Base-by-base conservation (phyloP, 2,113 vertebrate genomes). In the Trichomycterus rosablanca region DNA sequence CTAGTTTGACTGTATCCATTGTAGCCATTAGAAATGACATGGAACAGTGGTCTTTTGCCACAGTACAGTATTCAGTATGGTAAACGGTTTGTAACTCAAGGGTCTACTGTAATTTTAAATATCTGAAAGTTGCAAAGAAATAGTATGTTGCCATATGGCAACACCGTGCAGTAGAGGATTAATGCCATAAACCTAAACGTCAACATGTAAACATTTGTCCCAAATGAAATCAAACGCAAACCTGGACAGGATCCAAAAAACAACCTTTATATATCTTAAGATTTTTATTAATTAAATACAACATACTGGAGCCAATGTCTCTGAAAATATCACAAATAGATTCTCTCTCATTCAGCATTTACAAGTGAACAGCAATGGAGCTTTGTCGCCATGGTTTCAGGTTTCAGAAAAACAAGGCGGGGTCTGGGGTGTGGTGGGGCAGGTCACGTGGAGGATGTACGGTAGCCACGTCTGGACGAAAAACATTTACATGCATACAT, bases 311-410 rank as follows among this genome's bases (percentile, higher is more conserved):
- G 94, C 96, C 97, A 96, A 95, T 94, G 92, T 95, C 93, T 98
- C 91, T 92, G 94, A 98, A 98, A 98, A 95, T 98, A 98, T 97
- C 93, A 97, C 95, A 97, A 97, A 97, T 97, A 98, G 93, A 93
- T 93, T 94, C 84, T 93, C 95, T 94, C 91, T 97, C 92, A 93
- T 93, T 93, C 91, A 91, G 92, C 92, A 92, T 92, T 95, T 91
- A 92, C 91, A 93, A 91, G 91, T 92, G 81, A 89, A 66, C 63
- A 51, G 89, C 90, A 91, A 89, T 84, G 88, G 26, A 91, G 91
- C 89, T 79, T 76, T 57, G 84, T 81, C 86, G 79, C 63, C 56
- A 59, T 66, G 76, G 76, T 71, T 78, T 74, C 5, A 28, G 76
- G 77, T 75, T 76, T 6, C 40, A 56, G 42, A 57, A 42, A 19